Percentiles rank a stretch among this genome's conserved stretches.
Evolutionary conservation across 2,797 vertebrate species (phyloP).

Genomic region (Anguilla anguilla): DNA sequence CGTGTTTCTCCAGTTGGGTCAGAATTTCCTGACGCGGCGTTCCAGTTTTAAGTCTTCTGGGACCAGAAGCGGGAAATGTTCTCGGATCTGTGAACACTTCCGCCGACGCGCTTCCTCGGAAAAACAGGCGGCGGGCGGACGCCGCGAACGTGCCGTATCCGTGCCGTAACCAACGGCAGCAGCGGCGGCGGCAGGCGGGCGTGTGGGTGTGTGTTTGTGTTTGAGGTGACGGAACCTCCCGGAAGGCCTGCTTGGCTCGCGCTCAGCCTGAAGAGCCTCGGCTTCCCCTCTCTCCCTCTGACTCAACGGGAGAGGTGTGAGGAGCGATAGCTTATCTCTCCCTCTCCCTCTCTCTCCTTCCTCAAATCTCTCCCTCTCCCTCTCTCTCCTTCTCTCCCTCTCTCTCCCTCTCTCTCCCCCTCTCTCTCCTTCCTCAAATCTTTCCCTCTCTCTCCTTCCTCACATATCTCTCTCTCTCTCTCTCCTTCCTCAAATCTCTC

Average conservation of each 20-base stretch:
- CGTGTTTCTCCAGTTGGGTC: background rate
- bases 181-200: background rate
- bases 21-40: background rate
- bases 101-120: background rate
- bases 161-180: background rate
- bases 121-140: background rate
- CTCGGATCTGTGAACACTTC: slow-evolving; percentile 7
- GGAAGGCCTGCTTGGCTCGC: background rate
- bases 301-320: background rate
- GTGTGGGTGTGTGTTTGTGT: background rate
- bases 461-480: background rate
- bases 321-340: background rate
- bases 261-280: background rate
- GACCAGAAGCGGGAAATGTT: slow-evolving; percentile 2
- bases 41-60: background rate
- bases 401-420: no score
- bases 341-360: no score
- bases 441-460: background rate
- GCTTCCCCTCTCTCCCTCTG: background rate
- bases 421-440: no score
- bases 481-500: background rate
- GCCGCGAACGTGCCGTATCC: background rate
- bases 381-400: no score
- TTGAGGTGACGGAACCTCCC: background rate
- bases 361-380: background rate